Percentiles rank a stretch among this genome's conserved stretches.
These are phyloP conservation scores for Anthopleura xanthogrammica DNA, from an alignment of 92 coral and sea anemone genomes.

Conservation along the genomic window DNA sequence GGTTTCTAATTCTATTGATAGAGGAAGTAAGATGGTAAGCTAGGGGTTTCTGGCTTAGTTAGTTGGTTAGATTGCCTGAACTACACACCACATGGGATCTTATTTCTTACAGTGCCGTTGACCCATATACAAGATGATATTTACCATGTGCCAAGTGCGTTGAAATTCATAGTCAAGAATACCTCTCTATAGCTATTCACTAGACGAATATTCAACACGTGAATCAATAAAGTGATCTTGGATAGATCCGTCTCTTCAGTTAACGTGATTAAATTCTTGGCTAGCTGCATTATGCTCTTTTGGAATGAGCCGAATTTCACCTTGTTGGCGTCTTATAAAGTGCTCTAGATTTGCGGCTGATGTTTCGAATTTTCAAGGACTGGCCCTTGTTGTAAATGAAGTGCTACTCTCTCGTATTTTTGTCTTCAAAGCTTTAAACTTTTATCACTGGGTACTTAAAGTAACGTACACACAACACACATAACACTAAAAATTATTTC, in stretches of 20 bases:
- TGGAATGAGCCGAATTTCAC: neutral
- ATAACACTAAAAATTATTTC: too few species aligned
- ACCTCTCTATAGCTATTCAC: neutral
- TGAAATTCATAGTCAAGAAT: conserved; percentile 32
- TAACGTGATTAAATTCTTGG: neutral
- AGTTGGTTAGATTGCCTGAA: conserved; percentile 48
- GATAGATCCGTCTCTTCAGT: neutral
- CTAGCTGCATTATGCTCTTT: neutral
- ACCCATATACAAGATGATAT: conserved; percentile 51
- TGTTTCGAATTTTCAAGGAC: neutral
- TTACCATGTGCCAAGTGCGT: conserved; percentile 68
- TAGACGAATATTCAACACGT: neutral
- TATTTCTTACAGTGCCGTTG: conserved; percentile 23
- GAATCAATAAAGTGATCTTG: neutral
- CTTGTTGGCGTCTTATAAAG: neutral
- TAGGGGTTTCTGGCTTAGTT: conserved; percentile 28
- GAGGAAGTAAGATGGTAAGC: neutral
- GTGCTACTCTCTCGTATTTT: neutral
- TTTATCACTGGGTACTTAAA: too few species aligned
- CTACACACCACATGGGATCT: conserved; percentile 77
- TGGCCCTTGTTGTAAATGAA: neutral
- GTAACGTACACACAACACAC: too few species aligned
- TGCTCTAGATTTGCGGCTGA: neutral
- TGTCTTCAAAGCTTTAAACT: too few species aligned
- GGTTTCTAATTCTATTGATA: neutral